Base-by-base conservation (phyloP, 2,113 vertebrate genomes). In the Labrus mixtus region DNA sequence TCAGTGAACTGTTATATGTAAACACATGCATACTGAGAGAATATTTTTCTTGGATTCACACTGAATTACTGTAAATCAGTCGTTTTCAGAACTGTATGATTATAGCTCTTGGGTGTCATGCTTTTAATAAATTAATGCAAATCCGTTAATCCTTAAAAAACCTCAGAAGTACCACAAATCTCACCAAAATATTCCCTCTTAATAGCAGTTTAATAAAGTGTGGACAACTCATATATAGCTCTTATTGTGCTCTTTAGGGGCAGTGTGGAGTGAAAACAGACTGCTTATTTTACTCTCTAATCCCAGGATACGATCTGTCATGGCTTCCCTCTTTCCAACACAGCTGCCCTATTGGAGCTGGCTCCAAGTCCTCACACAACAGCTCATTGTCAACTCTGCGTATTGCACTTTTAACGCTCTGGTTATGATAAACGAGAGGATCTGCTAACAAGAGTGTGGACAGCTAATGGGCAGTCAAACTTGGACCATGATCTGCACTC, bases 241-340 rank as follows among this genome's bases (percentile, higher is more conserved):
- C 68, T 82, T 77, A 87, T 74, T 85, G 68, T 85, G 77, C 76
- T 89, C 80, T 75, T 75, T 7, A 43, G 54, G 72, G 65, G 53
- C 25, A 43, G 58, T 54, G 79, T 16, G 64, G 69, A 88, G 72
- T 66, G 77, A 84, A 89, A 87, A 82, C 86, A 87, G 86, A 83
- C 86, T 70, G 71, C 85, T 92, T 90, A 87, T 91, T 91, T 93
- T 86, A 85, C 82, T 86, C 73, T 72, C 79, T 91, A 93, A 94
- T 93, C 90, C 88, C 82, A 87, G 87, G 90, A 93, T 91, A 84
- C 86, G 88, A 93, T 94, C 91, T 87, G 86, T 93, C 87, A 91
- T 83, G 85, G 81, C 84, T 79, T 88, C 58, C 58, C 76, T 73
- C 67, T 61, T 75, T 89, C 82, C 84, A 88, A 59, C 84, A 76